Conservation (phyloP, 2,888 invertebrate genomes). For the Scelioninae gen. 1 region DNA sequence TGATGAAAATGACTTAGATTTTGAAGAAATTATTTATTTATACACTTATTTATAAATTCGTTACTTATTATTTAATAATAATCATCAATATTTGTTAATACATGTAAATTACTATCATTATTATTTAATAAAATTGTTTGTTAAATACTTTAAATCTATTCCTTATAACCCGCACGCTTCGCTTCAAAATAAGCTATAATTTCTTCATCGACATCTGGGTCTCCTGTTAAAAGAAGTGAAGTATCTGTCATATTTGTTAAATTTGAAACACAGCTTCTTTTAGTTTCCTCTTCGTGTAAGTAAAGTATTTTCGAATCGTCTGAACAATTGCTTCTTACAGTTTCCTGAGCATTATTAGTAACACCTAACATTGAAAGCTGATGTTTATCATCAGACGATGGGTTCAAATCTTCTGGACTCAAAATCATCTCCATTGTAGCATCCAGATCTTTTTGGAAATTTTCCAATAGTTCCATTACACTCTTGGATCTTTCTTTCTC, state of each 20-base stretch:
- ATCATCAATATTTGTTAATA: neutral
- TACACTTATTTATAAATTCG: slow-evolving; percentile 31
- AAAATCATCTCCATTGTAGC: slow-evolving; percentile 56
- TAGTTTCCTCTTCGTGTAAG: slow-evolving; percentile 14
- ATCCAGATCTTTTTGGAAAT: slow-evolving; percentile 62
- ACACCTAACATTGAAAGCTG: neutral
- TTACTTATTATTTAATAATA: slow-evolving; percentile 7
- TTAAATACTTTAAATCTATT: slow-evolving; percentile 3
- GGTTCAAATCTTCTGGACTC: slow-evolving; percentile 26
- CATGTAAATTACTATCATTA: slow-evolving; percentile 16
- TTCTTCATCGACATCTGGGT: slow-evolving; percentile 85
- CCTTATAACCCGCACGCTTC: slow-evolving; percentile 20
- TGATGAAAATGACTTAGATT: slow-evolving; percentile 6
- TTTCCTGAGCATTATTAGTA: neutral
- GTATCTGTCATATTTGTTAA: slow-evolving; percentile 74
- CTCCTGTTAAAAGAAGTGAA: slow-evolving; percentile 85
- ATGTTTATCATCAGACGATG: neutral
- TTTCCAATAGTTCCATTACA: slow-evolving; percentile 52
- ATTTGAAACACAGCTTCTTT: slow-evolving; percentile 73
- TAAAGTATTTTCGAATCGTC: slow-evolving; percentile 32
- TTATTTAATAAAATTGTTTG: slow-evolving; percentile 18
- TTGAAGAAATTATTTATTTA: slow-evolving; percentile 3
- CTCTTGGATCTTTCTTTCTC: slow-evolving; percentile 34
- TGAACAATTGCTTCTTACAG: slow-evolving; percentile 11
- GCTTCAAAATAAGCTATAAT: slow-evolving; percentile 83